Percentiles rank a stretch among this genome's conserved stretches.
Conservation (phyloP, 2,113 vertebrate genomes). For the Lepus americanus region DNA sequence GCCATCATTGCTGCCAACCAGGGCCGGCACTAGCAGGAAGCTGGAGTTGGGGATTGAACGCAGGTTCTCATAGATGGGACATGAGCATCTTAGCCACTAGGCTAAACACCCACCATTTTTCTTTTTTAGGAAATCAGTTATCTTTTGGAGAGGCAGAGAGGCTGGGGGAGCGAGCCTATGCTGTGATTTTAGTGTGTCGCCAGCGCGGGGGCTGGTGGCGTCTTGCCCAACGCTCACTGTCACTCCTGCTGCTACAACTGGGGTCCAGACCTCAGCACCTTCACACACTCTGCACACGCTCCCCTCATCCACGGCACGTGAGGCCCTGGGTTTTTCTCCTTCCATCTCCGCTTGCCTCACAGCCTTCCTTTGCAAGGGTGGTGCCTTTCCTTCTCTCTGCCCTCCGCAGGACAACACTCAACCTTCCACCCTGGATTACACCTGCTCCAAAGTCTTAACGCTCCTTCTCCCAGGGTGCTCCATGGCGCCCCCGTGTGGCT, state of each 20-base stretch:
- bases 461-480: not conserved
- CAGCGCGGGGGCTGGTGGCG: not conserved
- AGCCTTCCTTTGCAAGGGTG: not conserved
- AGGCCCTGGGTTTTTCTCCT: not conserved
- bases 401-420: not conserved
- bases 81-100: too few relatives aligned
- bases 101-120: too few relatives aligned
- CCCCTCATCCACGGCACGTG: fast-evolving
- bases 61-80: too few relatives aligned
- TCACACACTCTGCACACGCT: too few relatives aligned
- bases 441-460: not conserved
- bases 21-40: too few relatives aligned
- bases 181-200: not conserved
- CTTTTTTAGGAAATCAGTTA: too few relatives aligned
- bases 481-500: not conserved
- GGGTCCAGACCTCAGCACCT: too few relatives aligned
- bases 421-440: not conserved
- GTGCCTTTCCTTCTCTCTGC: not conserved
- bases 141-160: too few relatives aligned
- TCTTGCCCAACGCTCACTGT: too few relatives aligned
- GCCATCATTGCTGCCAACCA: too few relatives aligned
- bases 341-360: not conserved
- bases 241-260: fast-evolving
- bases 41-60: too few relatives aligned
- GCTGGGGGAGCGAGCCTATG: too few relatives aligned